Conservation (phyloP, 1,140 invertebrate species). For the Helicoverpa zea region DNA sequence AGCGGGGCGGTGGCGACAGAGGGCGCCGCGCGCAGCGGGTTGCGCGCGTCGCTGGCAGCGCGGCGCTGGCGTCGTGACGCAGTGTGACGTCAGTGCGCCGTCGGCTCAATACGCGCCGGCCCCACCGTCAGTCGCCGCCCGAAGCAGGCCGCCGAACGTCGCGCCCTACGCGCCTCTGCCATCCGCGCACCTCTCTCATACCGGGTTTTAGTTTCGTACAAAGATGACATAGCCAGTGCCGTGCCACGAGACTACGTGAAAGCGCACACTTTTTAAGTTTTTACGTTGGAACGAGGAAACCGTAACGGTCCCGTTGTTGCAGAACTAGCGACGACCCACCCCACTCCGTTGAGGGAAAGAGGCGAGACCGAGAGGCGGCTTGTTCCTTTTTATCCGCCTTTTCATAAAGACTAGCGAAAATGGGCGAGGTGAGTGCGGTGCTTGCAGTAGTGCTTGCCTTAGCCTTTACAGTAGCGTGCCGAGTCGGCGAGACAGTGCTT, state of each 20-base stretch:
- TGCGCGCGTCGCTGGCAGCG: constrained; percentile 72
- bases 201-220: constrained; percentile 85
- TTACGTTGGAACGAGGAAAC: constrained; percentile 81
- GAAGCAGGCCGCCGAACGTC: constrained; percentile 83
- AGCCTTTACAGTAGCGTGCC: constrained; percentile 69
- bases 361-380: constrained; percentile 81
- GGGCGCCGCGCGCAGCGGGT: constrained; percentile 65
- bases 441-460: constrained; percentile 81
- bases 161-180: constrained; percentile 80
- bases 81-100: constrained; percentile 86
- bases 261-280: constrained; percentile 85
- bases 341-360: constrained; percentile 80
- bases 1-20: constrained; percentile 61
- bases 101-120: constrained; percentile 81
- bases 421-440: constrained; percentile 86
- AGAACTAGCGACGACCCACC: constrained; percentile 83
- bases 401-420: constrained; percentile 85
- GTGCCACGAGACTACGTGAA: constrained; percentile 82
- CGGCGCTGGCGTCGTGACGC: constrained; percentile 86
- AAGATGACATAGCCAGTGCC: constrained; percentile 84
- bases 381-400: constrained; percentile 83
- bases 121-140: constrained; percentile 83
- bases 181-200: constrained; percentile 81
- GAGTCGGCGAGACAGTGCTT: constrained; percentile 66
- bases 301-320: constrained; percentile 84